These are phyloP conservation scores for Holothuria glaberrima DNA, from an alignment of 35 echinoderm and acorn worm genomes.

Conservation along the genomic window DNA sequence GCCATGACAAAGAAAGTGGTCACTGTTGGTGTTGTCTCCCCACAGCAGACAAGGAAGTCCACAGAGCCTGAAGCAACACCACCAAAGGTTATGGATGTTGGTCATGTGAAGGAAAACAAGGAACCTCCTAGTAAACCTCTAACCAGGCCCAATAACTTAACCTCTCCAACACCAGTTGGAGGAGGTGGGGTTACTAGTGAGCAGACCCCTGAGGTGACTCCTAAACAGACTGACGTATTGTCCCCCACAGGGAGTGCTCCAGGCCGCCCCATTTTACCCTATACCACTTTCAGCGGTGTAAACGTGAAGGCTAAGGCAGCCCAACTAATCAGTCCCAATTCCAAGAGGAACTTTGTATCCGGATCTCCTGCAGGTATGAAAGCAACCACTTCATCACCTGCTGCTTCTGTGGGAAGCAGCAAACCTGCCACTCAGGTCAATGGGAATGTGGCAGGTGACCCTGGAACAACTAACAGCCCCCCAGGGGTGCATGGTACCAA, in stretches of 20 bases:
- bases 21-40: constrained; percentile 40
- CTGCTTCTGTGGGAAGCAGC: constrained; percentile 35
- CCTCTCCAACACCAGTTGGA: not conserved
- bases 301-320: constrained; percentile 72
- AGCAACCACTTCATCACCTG: constrained; percentile 31
- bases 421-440: constrained; percentile 58
- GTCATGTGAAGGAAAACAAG: not conserved
- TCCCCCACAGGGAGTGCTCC: constrained; percentile 25
- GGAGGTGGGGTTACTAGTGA: not conserved
- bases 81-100: not conserved
- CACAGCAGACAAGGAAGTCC: constrained; percentile 58
- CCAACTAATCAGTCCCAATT: constrained; percentile 63
- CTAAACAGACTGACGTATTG: constrained; percentile 27
- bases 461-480: constrained; percentile 1
- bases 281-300: constrained; percentile 57
- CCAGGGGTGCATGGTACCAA: constrained; percentile 65
- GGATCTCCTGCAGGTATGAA: not conserved
- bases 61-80: not conserved
- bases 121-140: constrained; percentile 17
- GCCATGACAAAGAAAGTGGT: constrained; percentile 58
- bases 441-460: constrained; percentile 14
- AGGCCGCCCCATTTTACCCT: constrained; percentile 44
- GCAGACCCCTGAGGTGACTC: not conserved
- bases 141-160: constrained; percentile 6
- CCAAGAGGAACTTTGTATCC: constrained; percentile 33